These are phyloP conservation scores for Cygnus buccinator DNA, from an alignment of 2,113 vertebrate genomes.

Conservation along the genomic window DNA sequence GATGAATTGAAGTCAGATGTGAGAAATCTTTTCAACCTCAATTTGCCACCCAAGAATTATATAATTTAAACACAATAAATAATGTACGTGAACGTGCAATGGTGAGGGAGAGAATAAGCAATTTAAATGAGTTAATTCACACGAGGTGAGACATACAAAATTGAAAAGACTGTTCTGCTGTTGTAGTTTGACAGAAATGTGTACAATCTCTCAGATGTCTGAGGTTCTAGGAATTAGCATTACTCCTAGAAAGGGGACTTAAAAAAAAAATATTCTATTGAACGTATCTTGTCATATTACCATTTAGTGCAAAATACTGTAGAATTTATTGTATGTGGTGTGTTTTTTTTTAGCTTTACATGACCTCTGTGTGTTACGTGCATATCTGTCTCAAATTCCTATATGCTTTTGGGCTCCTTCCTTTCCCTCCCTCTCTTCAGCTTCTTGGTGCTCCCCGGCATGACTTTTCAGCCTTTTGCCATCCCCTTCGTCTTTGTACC, in stretches of 20 bases:
- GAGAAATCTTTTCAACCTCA: constrained; percentile 27
- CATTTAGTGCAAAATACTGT: not conserved
- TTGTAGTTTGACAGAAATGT: not conserved
- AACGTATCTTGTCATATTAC: not conserved
- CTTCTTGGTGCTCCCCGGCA: not conserved
- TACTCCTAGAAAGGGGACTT: not conserved
- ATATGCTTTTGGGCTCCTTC: not conserved
- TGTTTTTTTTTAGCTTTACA: not conserved
- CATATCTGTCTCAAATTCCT: not conserved
- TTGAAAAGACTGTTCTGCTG: not conserved
- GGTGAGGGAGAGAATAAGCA: not conserved
- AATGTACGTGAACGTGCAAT: rapidly evolving
- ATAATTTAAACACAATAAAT: constrained; percentile 13
- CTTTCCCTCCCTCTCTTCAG: not conserved
- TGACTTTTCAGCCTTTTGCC: not conserved
- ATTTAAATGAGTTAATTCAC: not conserved
- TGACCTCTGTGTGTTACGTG: not conserved
- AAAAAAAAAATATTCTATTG: not conserved
- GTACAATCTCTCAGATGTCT: not conserved
- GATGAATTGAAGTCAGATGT: not conserved
- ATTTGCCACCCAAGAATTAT: constrained; percentile 11
- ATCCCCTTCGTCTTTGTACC: not conserved
- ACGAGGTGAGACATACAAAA: not conserved
- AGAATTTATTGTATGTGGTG: not conserved
- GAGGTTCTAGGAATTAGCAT: not conserved